phyloP scores from a whole-genome alignment of 2,888 invertebrate species.

The Acleris holmiana region DNA sequence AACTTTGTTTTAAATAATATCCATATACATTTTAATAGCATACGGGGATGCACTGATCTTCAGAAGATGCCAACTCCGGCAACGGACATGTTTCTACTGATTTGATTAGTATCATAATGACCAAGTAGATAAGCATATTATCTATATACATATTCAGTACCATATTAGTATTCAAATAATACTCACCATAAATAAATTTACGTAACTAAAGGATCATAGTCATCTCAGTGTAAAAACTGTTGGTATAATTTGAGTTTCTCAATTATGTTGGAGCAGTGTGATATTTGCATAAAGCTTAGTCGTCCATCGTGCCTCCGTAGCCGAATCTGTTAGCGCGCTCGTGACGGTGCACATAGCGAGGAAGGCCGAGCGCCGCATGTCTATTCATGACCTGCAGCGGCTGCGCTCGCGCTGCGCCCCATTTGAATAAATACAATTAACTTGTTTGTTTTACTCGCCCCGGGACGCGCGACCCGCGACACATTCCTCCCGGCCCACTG shows the following conservation, averaged over 20 bases:
- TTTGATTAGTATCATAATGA: no score
- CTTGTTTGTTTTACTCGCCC: conserved; percentile 81
- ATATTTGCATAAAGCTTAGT: conserved; percentile 49
- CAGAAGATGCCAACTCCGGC: no score
- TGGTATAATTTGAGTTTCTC: conserved; percentile 4
- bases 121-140: no score
- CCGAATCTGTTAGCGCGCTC: conserved; percentile 42
- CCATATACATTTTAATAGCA: no score
- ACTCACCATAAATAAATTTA: no score
- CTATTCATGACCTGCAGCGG: conserved; percentile 79
- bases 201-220: no score
- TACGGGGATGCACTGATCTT: no score
- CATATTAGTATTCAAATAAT: no score
- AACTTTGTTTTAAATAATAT: no score
- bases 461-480: conserved; percentile 59
- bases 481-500: conserved; percentile 54
- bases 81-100: no score
- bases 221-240: not conserved
- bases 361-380: conserved; percentile 66
- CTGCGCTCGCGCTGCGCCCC: conserved; percentile 65
- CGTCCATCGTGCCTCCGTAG: conserved; percentile 42
- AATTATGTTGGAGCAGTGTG: conserved; percentile 12
- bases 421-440: conserved; percentile 85
- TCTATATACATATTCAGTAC: no score
- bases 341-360: conserved; percentile 71